These are phyloP conservation scores for Sebastes diaconus DNA, from an alignment of 2,797 vertebrate species.

Conservation along the genomic window DNA sequence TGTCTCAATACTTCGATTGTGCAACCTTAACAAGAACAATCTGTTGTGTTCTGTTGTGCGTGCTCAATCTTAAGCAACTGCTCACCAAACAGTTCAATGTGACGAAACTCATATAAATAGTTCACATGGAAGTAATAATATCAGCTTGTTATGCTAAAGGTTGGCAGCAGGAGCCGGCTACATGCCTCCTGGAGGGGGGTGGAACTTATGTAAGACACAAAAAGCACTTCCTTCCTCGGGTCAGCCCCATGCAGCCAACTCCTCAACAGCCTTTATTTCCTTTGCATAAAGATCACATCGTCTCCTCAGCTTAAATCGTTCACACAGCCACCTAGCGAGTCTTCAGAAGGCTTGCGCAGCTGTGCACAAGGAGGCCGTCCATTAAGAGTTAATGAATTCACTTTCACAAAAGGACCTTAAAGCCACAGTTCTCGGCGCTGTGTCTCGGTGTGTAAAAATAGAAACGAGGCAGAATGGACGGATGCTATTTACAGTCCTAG, in stretches of 20 bases:
- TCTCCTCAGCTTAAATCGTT: constrained; percentile 47
- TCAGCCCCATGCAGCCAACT: constrained; percentile 51
- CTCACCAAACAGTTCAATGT: background rate
- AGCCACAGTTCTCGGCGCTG: constrained; percentile 79
- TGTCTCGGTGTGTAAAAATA: constrained; percentile 83
- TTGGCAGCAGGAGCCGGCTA: constrained; percentile 6
- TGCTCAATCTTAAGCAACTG: background rate
- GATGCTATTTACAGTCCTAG: constrained; percentile 81
- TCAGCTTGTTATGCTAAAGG: background rate
- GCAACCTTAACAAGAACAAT: background rate
- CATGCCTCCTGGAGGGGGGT: constrained; percentile 1
- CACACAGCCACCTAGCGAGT: constrained; percentile 51
- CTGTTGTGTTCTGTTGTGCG: background rate
- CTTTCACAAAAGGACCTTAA: constrained; percentile 85
- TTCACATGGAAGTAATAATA: background rate
- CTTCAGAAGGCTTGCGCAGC: constrained; percentile 60
- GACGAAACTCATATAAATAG: background rate
- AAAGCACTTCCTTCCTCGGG: constrained; percentile 55
- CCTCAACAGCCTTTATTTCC: constrained; percentile 35
- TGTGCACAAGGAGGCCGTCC: constrained; percentile 72
- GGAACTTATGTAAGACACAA: constrained; percentile 52
- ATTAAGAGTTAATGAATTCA: constrained; percentile 86
- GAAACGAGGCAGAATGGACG: constrained; percentile 80
- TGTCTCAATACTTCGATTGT: background rate
- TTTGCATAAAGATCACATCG: constrained; percentile 42